These are phyloP conservation scores for Brachyistius frenatus DNA, from an alignment of 2,113 vertebrate species.

Conservation along the genomic window DNA sequence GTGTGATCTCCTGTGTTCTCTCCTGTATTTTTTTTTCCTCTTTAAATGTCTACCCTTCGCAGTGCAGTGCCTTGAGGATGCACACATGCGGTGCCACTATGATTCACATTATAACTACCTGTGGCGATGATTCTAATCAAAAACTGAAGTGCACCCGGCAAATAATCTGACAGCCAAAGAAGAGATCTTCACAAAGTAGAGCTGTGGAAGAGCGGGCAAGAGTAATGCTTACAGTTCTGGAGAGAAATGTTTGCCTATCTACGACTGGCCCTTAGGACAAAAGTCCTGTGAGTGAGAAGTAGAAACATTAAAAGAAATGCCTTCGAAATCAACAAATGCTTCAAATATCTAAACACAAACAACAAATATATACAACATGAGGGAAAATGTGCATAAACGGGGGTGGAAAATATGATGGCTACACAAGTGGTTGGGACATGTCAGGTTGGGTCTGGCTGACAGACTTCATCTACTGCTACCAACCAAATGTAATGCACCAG, in stretches of 20 bases:
- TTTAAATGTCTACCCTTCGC: slow-evolving; percentile 68
- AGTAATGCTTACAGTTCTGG: slow-evolving; percentile 42
- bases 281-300: slow-evolving; percentile 26
- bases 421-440: neutral
- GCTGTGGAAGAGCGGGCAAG: slow-evolving; percentile 28
- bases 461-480: neutral
- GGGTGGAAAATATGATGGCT: neutral
- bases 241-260: slow-evolving; percentile 25
- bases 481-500: neutral
- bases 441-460: slow-evolving; percentile 1
- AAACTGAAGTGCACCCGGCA: slow-evolving; percentile 60
- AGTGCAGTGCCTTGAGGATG: slow-evolving; percentile 70
- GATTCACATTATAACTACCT: slow-evolving; percentile 77
- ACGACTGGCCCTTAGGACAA: slow-evolving; percentile 34
- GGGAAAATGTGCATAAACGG: neutral
- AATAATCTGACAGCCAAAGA: slow-evolving; percentile 65
- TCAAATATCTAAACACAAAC: slow-evolving; percentile 18
- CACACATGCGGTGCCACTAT: slow-evolving; percentile 72
- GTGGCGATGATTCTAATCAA: slow-evolving; percentile 78
- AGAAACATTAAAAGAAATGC: slow-evolving; percentile 30
- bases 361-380: neutral
- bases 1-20: slow-evolving; percentile 66
- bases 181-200: slow-evolving; percentile 56
- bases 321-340: slow-evolving; percentile 26
- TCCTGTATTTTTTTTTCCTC: slow-evolving; percentile 56